Percentiles rank a stretch among this genome's conserved stretches.
phyloP scores from a whole-genome alignment of 2,888 invertebrate species.

The Entomobrya proxima region DNA sequence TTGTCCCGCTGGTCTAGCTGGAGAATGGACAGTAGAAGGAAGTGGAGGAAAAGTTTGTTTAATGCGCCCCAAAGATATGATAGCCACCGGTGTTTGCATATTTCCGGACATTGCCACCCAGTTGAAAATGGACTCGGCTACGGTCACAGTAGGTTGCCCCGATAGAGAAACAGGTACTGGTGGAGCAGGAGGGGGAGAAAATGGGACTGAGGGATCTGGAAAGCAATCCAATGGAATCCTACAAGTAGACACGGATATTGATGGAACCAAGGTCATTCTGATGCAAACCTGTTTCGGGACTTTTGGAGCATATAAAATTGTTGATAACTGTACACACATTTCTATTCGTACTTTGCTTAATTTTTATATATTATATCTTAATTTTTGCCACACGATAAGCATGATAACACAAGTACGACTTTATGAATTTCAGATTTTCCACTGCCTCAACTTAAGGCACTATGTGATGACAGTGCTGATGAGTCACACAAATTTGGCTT shows the following conservation, averaged over 20 bases:
- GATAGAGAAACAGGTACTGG: neutral
- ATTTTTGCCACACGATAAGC: neutral
- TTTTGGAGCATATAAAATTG: slow-evolving; percentile 35
- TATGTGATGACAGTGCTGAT: slow-evolving; percentile 34
- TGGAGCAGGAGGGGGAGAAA: too few species aligned
- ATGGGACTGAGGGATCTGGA: too few species aligned
- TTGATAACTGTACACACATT: slow-evolving; percentile 16
- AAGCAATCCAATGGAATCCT: neutral
- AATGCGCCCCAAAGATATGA: slow-evolving; percentile 6
- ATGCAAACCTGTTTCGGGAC: slow-evolving; percentile 44
- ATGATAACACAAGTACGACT: too few species aligned
- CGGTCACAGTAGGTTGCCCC: slow-evolving; percentile 25
- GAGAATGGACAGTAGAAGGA: slow-evolving; percentile 42
- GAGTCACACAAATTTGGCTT: slow-evolving; percentile 27
- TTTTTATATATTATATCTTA: neutral
- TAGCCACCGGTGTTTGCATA: slow-evolving; percentile 45
- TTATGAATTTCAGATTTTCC: slow-evolving; percentile 34
- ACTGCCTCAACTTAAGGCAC: neutral
- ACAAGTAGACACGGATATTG: neutral
- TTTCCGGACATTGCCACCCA: slow-evolving; percentile 22
- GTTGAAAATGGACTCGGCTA: neutral
- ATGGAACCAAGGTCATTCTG: neutral
- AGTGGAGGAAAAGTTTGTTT: slow-evolving; percentile 27
- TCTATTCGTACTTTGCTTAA: neutral
- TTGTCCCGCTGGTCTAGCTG: neutral